A percentile compares a stretch with the other conserved stretches of the same genome.
Evolutionary conservation across 2,113 vertebrate genomes (phyloP).

Genomic region (Tenebrosternarchus preto): DNA sequence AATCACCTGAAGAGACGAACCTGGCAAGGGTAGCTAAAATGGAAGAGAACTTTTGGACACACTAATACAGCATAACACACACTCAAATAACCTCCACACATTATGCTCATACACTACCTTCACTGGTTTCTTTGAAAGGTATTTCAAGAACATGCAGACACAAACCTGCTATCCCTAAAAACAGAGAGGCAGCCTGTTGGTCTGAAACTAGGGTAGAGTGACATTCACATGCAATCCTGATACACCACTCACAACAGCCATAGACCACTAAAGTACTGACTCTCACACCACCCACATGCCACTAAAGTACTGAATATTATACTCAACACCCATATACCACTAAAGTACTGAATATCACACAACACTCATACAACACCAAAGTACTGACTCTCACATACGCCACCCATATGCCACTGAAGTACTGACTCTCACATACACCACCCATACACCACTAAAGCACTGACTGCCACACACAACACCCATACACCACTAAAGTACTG

Average conservation of each 20-base stretch:
- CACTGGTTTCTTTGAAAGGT: background rate
- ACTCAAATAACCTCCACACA: too few relatives aligned
- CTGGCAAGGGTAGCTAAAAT: background rate
- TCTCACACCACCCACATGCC: background rate
- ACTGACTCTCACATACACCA: background rate
- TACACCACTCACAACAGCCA: background rate
- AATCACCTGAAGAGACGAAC: background rate
- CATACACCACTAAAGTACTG: conserved; percentile 1
- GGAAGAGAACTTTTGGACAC: background rate
- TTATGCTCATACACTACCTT: background rate
- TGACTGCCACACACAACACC: background rate
- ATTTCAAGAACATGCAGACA: conserved; percentile 10
- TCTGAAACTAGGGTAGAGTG: background rate
- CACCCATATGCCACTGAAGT: too few relatives aligned
- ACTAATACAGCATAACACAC: background rate
- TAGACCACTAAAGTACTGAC: conserved; percentile 1
- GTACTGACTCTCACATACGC: too few relatives aligned
- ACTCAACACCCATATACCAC: too few relatives aligned
- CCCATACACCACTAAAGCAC: background rate
- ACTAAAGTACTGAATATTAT: too few relatives aligned
- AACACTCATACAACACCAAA: too few relatives aligned
- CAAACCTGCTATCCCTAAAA: background rate
- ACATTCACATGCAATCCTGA: too few relatives aligned
- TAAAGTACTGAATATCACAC: background rate
- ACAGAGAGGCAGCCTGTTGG: background rate